Evolutionary conservation across 2,888 invertebrate species (phyloP).

Genomic region (Patella depressa): DNA sequence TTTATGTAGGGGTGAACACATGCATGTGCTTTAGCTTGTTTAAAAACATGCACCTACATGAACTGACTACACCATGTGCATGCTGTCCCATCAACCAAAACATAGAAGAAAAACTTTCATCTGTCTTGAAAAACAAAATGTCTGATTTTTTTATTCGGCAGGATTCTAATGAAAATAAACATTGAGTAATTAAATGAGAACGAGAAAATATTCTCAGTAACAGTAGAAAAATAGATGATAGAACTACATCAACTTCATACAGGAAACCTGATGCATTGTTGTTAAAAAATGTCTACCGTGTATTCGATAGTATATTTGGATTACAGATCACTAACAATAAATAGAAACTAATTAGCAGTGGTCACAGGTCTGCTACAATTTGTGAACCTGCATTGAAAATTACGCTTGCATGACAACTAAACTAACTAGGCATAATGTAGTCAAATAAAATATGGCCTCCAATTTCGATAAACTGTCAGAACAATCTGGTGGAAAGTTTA

Average conservation of each 20-base stretch:
- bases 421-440: neutral
- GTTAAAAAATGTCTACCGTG: no score
- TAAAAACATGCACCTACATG: constrained; percentile 6
- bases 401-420: neutral
- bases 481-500: neutral
- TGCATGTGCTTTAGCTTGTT: neutral
- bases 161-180: neutral
- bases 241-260: no score
- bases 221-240: no score
- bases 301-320: no score
- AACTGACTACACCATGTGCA: neutral
- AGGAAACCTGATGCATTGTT: no score
- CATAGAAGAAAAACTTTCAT: neutral
- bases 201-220: neutral
- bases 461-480: neutral
- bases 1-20: neutral
- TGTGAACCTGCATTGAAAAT: neutral
- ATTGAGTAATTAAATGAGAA: neutral
- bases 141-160: neutral
- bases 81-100: neutral
- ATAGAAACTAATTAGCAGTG: no score
- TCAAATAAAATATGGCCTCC: neutral
- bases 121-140: neutral
- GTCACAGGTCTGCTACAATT: neutral
- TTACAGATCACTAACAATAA: no score